A percentile compares a stretch with the other conserved stretches of the same genome.
Evolutionary conservation across 1,140 invertebrate genomes (phyloP).

Genomic region (Halesus radiatus): DNA sequence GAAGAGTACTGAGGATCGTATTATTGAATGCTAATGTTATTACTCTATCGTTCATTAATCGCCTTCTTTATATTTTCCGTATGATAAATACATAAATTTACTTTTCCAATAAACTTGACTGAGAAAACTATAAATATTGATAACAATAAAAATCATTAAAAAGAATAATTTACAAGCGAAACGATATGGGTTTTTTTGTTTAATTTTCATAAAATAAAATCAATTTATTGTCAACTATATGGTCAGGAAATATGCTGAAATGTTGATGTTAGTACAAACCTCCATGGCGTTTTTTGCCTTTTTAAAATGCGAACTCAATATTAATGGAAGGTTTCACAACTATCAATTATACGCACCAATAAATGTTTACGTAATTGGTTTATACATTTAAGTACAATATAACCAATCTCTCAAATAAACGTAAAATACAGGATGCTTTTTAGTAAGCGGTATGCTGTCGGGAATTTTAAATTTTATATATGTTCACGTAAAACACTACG

Average conservation of each 20-base stretch:
- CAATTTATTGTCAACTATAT: neutral
- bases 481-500: too few relatives aligned
- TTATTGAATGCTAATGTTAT: conserved; percentile 16
- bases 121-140: neutral
- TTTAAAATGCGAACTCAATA: neutral
- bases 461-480: too few relatives aligned
- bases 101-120: neutral
- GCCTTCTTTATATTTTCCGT: neutral
- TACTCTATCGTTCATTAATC: neutral
- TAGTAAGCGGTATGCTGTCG: too few relatives aligned
- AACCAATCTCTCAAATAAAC: too few relatives aligned
- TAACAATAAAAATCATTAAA: neutral
- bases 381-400: too few relatives aligned
- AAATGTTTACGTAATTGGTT: too few relatives aligned
- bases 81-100: neutral
- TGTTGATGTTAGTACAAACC: conserved; percentile 3
- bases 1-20: neutral
- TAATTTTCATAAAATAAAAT: neutral
- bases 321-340: neutral
- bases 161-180: neutral
- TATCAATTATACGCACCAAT: too few relatives aligned
- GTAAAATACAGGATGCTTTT: too few relatives aligned
- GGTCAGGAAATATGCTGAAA: neutral
- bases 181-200: neutral
- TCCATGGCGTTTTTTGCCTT: neutral